These are phyloP conservation scores for Spicauda simplicius DNA, from an alignment of 2,888 invertebrate species.

Conservation along the genomic window DNA sequence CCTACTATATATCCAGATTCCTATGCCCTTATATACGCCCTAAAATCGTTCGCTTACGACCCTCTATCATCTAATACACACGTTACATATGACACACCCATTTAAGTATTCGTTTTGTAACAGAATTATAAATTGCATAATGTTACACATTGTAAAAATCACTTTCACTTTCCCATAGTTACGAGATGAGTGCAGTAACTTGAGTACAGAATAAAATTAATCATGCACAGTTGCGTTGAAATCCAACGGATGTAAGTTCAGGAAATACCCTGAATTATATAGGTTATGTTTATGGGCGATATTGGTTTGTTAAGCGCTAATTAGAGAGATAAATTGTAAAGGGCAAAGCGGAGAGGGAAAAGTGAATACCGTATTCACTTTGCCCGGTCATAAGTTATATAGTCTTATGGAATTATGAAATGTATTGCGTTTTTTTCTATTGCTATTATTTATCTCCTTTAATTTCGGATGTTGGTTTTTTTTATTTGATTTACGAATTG, in stretches of 20 bases:
- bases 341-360: no score
- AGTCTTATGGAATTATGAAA: no score
- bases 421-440: no score
- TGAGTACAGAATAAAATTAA: background rate
- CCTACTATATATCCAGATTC: no score
- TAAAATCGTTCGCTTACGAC: no score
- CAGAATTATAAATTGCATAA: conserved; percentile 8
- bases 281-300: background rate
- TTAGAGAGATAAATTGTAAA: background rate
- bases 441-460: no score
- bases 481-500: no score
- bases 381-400: no score
- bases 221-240: background rate
- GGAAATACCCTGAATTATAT: background rate
- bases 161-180: conserved; percentile 15
- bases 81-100: background rate
- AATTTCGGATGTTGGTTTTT: no score
- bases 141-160: conserved; percentile 15
- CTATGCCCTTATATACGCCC: no score
- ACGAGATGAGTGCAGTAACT: conserved; percentile 4
- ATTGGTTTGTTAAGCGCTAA: background rate
- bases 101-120: conserved; percentile 7
- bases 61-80: no score
- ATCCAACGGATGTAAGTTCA: background rate
- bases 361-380: no score